Evolutionary conservation across 2,888 invertebrate genomes (phyloP), one percentile per base, ranked within the genome.

Genomic region (Drosophila cyrtoloma): DNA sequence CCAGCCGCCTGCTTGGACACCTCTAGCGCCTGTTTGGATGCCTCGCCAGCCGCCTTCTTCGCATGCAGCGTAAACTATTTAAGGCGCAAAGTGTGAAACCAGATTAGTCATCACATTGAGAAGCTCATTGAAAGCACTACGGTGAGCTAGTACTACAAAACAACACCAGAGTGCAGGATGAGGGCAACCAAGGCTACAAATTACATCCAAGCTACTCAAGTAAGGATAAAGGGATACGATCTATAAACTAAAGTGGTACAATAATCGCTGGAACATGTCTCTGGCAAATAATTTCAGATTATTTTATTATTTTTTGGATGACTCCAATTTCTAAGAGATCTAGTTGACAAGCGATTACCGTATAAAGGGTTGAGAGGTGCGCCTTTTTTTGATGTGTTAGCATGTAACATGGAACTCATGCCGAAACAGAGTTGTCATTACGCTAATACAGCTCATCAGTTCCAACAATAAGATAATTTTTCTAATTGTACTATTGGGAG

Each of bases 1-100:
- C 97, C 97, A 0, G 97, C 97, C 1, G 97, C 97, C 19, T 97
- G 97, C 92, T 97, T 97, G 71, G 97, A 97, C 0, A 97, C 97
- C 94, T 97, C 97, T 33, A 97, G 90, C 0, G 97, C 97, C 47
- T 96, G 95, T 91, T 97, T 97, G 0, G 97, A 96, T 0, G 96
- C 98, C 92, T 97, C 98, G 80, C 96, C 97, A 0, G 97, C 97
- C 0, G 97, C 97, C 91, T 97, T 97, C 92, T 97, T 98, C 0
- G 98, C 98, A 84, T 97, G 97, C 39, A 96, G 95, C 1, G 98
- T 98, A 3, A 98, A 94, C 97, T 97, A 77, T 73, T 58, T 32
- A 16, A 32, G 71, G 47, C 26, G 28, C 12, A 65, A 0, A 52
- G 32, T 28, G 47, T 26, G 2, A 50, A 50, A 47, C n/a, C 12